Base-by-base conservation (phyloP, 2,113 vertebrate genomes). In the Phaethon lepturus region DNA sequence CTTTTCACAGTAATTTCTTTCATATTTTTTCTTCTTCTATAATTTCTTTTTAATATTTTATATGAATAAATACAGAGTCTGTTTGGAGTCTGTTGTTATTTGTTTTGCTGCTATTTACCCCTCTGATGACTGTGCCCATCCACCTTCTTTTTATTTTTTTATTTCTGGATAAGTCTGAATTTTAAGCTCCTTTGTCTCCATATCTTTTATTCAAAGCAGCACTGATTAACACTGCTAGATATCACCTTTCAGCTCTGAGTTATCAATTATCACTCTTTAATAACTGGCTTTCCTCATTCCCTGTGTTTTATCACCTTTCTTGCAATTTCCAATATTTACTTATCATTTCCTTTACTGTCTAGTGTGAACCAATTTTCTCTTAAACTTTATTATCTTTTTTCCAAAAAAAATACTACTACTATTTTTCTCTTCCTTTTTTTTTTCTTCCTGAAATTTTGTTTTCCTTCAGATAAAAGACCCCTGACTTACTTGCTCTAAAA, bases 221-320 rank as follows among this genome's bases (percentile, higher is more conserved):
- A 50, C 31, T 28, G 28, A 74, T 67, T 90, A 94, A 77, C 63
- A 80, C n/a, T 77, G 33, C 35, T 44, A 82, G 26, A 58, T 45
- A 50, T 9, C 63, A 38, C 9, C 17, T 77, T 95, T 80, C 86
- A 86, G 63, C 19, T 88, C 55, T 58, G 50, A 83, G 58, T 3
- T 40, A 73, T 74, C 45, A 86, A 53, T 95, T 95, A 95, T 66
- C 86, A 83, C 71, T 76, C 72, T 50, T 86, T 66, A 86, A 88
- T 88, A 88, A 88, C 35, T 58, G 11, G 0, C 4, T 86, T 79
- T 80, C 44, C 50, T 77, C 17, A 74, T 86, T 86, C 77, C 7
- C 13, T 60, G 4, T 78, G 4, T 40, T 82, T 68, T 86, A 44
- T 49, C 25, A 82, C 53, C 35, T 88, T 75, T 44, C 62, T 88